These are phyloP conservation scores for Scartelaos histophorus DNA, from an alignment of 2,113 vertebrate genomes.

Conservation along the genomic window DNA sequence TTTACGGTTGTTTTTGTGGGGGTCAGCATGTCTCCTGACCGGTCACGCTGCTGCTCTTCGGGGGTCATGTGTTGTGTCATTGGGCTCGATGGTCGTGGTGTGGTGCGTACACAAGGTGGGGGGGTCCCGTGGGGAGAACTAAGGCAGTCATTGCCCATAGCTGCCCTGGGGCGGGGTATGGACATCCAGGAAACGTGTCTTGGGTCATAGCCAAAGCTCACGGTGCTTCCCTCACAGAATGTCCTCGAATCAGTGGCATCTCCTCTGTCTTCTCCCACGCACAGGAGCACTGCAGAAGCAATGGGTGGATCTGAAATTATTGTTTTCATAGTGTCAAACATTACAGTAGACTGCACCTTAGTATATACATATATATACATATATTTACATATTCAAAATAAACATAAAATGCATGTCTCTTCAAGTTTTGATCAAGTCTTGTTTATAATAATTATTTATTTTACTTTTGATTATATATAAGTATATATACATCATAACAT, in stretches of 20 bases:
- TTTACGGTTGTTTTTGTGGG: slow-evolving; percentile 54
- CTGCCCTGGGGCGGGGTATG: slow-evolving; percentile 75
- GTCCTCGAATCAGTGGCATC: slow-evolving; percentile 24
- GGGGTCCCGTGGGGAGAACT: slow-evolving; percentile 66
- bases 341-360: neutral
- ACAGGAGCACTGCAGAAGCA: neutral
- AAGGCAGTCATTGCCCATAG: slow-evolving; percentile 71
- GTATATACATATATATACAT: too few relatives aligned
- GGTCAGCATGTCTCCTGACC: slow-evolving; percentile 60
- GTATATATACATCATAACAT: too few relatives aligned
- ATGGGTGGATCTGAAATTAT: neutral
- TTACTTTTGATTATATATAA: too few relatives aligned
- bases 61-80: slow-evolving; percentile 67
- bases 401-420: too few relatives aligned
- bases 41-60: slow-evolving; percentile 60
- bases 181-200: slow-evolving; percentile 64
- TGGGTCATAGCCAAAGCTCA: slow-evolving; percentile 60
- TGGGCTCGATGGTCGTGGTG: slow-evolving; percentile 39
- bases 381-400: too few relatives aligned
- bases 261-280: slow-evolving; percentile 7
- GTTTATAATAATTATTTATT: too few relatives aligned
- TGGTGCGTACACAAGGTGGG: slow-evolving; percentile 42
- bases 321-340: neutral
- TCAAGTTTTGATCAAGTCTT: too few relatives aligned
- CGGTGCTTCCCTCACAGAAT: slow-evolving; percentile 39